Evolutionary conservation across 2,888 invertebrate species (phyloP), one percentile per base, ranked within the genome.

Genomic region (Neoitamus cyanurus): DNA sequence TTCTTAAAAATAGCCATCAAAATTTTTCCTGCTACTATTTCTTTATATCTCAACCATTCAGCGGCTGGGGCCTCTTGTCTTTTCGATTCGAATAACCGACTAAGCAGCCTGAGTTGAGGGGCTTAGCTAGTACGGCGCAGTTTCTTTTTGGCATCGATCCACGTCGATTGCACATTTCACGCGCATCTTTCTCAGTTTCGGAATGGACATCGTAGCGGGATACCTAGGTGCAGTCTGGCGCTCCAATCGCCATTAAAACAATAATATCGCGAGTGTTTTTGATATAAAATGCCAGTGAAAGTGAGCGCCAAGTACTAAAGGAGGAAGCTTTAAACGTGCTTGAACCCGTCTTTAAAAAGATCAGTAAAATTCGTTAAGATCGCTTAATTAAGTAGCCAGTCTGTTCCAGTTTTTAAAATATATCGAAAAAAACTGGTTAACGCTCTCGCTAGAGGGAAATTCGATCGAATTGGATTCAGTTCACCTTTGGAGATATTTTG

Each of bases 91-190:
- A 58, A 42, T 42, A 5, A 58, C 20, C 58, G 9, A 58, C 58
- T 25, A 58, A 58, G 25, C 25, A 58, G 58, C 58, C 9, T 58
- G 58, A 9, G 58, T 25, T 58, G 58, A 42, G 58, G 58, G 58
- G 58, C 20, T 25, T 58, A 15, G 58, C 20, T 58, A 42, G 42
- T n/a, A 42, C n/a, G 42, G 58, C 20, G 36, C 73, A 73, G 73
- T 73, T 73, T 73, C 73, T 73, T 73, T 73, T 73, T 73, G 73
- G 73, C 73, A 73, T 73, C 36, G 73, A 73, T 73, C 36, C 73
- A 73, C 73, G 34, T 73, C 73, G 73, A 73, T 31, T 73, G 73
- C 34, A 34, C 20, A 73, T 36, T 36, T 73, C 37, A 73, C 36
- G 70, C 70, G 70, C 70, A 70, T 70, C 70, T 69, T 30, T 69